These are phyloP conservation scores for Sander vitreus DNA, from an alignment of 2,113 vertebrate species.

Conservation along the genomic window DNA sequence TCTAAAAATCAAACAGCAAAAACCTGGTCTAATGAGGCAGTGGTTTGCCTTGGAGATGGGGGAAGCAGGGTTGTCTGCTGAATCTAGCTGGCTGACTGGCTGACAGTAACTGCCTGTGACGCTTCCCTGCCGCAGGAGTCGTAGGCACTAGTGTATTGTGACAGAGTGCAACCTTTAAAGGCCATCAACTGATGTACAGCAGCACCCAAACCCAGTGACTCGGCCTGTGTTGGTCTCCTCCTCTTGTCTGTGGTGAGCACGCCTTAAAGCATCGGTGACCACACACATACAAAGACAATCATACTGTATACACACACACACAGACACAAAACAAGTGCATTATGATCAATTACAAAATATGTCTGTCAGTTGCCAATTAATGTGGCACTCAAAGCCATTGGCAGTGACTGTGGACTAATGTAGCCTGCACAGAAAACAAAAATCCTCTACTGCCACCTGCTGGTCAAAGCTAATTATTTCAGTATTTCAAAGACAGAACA, in stretches of 20 bases:
- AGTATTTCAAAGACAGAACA: neutral
- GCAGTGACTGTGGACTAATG: constrained; percentile 6
- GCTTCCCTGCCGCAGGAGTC: constrained; percentile 79
- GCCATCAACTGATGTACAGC: constrained; percentile 82
- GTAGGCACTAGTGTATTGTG: constrained; percentile 80
- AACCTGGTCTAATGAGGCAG: constrained; percentile 59
- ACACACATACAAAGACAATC: constrained; percentile 42
- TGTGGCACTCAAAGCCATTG: constrained; percentile 25
- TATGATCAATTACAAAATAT: constrained; percentile 58
- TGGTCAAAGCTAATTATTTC: constrained; percentile 57
- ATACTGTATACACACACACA: constrained; percentile 18
- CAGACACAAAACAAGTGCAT: constrained; percentile 17
- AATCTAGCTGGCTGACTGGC: constrained; percentile 69
- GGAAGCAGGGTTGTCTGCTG: constrained; percentile 62
- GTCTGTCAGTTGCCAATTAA: constrained; percentile 49
- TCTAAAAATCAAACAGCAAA: constrained; percentile 37
- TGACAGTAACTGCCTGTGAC: constrained; percentile 83
- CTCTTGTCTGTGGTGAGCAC: constrained; percentile 43
- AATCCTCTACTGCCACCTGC: constrained; percentile 83
- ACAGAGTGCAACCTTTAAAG: constrained; percentile 88
- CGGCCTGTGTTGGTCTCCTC: constrained; percentile 55
- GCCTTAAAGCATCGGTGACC: constrained; percentile 57
- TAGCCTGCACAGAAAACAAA: constrained; percentile 30
- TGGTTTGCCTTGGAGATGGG: constrained; percentile 34
- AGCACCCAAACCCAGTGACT: constrained; percentile 68